phyloP scores from a whole-genome alignment of 2,888 invertebrate genomes.

The Anaspis maculata region DNA sequence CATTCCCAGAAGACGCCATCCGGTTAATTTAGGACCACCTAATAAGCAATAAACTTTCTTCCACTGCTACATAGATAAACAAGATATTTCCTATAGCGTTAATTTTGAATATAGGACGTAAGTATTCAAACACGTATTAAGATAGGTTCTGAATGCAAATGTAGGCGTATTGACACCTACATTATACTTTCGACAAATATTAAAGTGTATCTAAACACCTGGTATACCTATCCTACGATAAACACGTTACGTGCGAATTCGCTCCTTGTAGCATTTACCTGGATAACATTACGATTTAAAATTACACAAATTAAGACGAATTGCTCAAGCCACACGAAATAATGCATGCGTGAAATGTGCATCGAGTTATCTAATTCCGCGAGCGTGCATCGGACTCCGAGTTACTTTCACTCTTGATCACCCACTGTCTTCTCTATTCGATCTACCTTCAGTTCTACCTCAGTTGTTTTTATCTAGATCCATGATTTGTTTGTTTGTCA shows the following conservation, averaged over 20 bases:
- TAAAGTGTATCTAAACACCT: slow-evolving; percentile 10
- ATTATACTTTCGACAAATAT: slow-evolving; percentile 12
- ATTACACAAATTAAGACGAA: too few relatives aligned
- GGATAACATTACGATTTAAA: too few relatives aligned
- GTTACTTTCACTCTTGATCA: slow-evolving; percentile 21
- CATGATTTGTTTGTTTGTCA: slow-evolving; percentile 18
- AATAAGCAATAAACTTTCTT: too few relatives aligned
- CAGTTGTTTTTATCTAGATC: slow-evolving; percentile 23
- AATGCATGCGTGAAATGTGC: slow-evolving; percentile 12
- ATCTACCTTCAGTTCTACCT: slow-evolving; percentile 17
- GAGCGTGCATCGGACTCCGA: slow-evolving; percentile 12
- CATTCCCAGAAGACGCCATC: too few relatives aligned
- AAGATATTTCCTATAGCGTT: too few relatives aligned
- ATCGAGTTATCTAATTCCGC: slow-evolving; percentile 10
- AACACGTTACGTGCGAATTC: slow-evolving; percentile 6
- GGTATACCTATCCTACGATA: slow-evolving; percentile 9
- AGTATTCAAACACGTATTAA: too few relatives aligned
- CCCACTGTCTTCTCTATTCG: slow-evolving; percentile 16
- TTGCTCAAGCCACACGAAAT: too few relatives aligned
- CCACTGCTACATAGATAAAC: too few relatives aligned
- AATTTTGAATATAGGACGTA: slow-evolving; percentile 9
- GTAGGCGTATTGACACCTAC: slow-evolving; percentile 9
- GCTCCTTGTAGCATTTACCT: too few relatives aligned
- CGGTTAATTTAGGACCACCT: too few relatives aligned
- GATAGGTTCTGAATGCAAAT: slow-evolving; percentile 6